Percentiles rank a stretch among this genome's conserved stretches.
phyloP scores from a whole-genome alignment of 1,140 invertebrate species.

The Bombus turneri region DNA sequence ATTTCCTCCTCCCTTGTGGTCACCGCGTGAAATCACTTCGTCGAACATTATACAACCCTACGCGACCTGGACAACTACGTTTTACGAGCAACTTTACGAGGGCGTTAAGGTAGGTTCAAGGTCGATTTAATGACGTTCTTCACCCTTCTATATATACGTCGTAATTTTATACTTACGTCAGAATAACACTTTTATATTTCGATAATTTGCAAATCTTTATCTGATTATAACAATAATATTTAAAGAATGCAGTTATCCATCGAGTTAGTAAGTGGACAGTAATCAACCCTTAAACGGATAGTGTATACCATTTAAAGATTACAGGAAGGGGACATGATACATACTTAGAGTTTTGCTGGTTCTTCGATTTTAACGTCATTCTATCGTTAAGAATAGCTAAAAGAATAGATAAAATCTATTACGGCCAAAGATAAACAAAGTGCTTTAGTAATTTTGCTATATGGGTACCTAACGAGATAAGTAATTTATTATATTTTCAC shows the following conservation, averaged over 20 bases:
- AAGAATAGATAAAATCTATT: too few species aligned
- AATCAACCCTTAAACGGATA: too few species aligned
- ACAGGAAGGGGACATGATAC: too few species aligned
- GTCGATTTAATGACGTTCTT: slow-evolving; percentile 9
- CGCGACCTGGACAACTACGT: neutral
- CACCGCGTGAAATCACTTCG: slow-evolving; percentile 28
- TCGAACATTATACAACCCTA: neutral
- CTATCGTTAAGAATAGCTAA: too few species aligned
- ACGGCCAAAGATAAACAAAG: too few species aligned
- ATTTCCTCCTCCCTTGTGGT: slow-evolving; percentile 5
- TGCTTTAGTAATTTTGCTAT: too few species aligned
- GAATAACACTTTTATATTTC: neutral
- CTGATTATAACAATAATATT: neutral
- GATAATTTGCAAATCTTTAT: neutral
- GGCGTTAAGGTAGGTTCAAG: slow-evolving; percentile 11
- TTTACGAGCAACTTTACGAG: neutral
- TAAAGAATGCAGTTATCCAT: neutral
- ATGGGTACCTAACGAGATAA: too few species aligned
- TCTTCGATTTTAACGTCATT: too few species aligned
- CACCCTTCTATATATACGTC: neutral
- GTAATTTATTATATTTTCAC: too few species aligned
- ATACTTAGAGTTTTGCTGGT: too few species aligned
- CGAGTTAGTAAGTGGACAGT: too few species aligned
- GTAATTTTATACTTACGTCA: neutral
- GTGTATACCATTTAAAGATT: too few species aligned